phyloP scores from a whole-genome alignment of 1,140 invertebrate species.

The Heliconius hermathena region DNA sequence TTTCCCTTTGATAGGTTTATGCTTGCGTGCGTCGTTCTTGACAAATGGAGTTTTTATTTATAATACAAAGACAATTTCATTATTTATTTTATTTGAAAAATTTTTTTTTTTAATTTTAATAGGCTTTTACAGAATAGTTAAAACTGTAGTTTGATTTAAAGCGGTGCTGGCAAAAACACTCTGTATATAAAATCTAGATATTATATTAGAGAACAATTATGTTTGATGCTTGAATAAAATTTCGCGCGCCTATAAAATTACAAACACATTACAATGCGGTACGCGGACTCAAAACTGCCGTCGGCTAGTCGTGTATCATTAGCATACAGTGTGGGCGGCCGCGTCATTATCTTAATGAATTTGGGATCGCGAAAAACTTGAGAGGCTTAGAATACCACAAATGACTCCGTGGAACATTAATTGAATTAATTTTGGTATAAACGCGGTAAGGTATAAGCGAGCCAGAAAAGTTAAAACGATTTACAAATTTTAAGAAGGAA shows the following conservation, averaged over 20 bases:
- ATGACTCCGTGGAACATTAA: neutral
- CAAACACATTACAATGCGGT: conserved; percentile 9
- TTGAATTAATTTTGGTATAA: neutral
- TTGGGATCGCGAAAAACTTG: neutral
- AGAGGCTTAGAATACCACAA: conserved; percentile 6
- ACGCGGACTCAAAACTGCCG: neutral
- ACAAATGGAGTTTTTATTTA: too few species aligned
- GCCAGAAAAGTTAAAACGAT: conserved; percentile 1
- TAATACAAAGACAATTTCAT: too few species aligned
- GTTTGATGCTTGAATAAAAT: neutral
- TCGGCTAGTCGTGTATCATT: conserved; percentile 3
- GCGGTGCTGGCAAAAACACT: too few species aligned
- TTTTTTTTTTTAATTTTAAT: too few species aligned
- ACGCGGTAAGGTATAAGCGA: neutral
- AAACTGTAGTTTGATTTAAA: too few species aligned
- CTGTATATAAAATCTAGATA: too few species aligned
- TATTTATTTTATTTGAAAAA: too few species aligned
- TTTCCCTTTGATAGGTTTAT: too few species aligned
- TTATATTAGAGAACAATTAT: too few species aligned
- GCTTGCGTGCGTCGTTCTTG: too few species aligned
- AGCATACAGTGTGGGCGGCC: conserved; percentile 8
- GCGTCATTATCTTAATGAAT: conserved; percentile 7
- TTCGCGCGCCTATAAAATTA: neutral
- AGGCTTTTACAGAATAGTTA: too few species aligned
- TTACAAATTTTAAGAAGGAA: conserved; percentile 14